Evolutionary conservation across 2,113 vertebrate species (phyloP).

Genomic region (Tricholaema leucomelas): DNA sequence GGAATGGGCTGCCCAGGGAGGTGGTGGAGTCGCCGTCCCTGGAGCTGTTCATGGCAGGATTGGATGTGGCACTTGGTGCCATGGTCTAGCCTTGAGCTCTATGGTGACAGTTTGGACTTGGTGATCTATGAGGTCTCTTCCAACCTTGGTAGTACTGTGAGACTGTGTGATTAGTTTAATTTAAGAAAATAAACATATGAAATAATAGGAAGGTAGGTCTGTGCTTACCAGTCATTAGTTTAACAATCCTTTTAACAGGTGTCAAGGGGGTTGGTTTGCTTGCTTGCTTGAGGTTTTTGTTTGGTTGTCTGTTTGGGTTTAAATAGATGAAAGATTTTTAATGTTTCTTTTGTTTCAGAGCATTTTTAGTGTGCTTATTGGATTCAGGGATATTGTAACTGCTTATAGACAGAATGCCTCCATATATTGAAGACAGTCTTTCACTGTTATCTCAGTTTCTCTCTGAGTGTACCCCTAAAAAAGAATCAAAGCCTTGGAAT

Average conservation of each 20-base stretch:
- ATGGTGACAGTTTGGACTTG: too few species aligned
- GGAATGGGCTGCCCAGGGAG: too few species aligned
- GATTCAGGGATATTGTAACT: neutral
- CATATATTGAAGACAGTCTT: neutral
- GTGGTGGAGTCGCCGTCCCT: too few species aligned
- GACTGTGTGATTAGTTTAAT: too few species aligned
- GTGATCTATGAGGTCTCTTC: too few species aligned
- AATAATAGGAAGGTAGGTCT: slow-evolving; percentile 67
- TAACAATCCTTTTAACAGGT: slow-evolving; percentile 23
- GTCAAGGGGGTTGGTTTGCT: neutral
- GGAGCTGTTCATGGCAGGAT: too few species aligned
- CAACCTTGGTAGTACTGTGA: too few species aligned
- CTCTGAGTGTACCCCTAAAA: neutral
- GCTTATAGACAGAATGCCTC: neutral
- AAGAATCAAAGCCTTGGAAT: neutral
- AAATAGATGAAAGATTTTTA: neutral
- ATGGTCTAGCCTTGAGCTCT: too few species aligned
- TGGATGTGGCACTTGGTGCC: too few species aligned
- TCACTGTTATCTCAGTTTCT: neutral
- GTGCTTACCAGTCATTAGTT: slow-evolving; percentile 55
- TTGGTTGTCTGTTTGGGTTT: neutral
- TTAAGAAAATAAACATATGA: slow-evolving; percentile 45
- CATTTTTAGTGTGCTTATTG: slow-evolving; percentile 5
- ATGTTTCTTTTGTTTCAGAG: slow-evolving; percentile 15
- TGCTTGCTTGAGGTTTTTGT: neutral